Evolutionary conservation across 1,140 invertebrate species (phyloP).

Genomic region (Bilobella aurantiaca): DNA sequence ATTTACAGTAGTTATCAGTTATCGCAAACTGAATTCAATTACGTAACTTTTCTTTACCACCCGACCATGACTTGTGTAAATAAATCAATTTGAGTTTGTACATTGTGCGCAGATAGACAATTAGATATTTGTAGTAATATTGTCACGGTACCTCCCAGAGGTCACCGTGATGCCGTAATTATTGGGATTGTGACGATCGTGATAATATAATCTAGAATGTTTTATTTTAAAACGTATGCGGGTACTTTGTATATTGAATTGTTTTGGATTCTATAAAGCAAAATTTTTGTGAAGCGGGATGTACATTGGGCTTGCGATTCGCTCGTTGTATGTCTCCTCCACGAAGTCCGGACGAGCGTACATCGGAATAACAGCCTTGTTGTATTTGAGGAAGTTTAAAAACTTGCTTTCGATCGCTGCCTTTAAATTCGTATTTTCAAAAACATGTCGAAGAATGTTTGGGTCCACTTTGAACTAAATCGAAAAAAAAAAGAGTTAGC

Average conservation of each 20-base stretch:
- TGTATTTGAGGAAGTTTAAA: slow-evolving; percentile 26
- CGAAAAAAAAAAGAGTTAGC: background rate
- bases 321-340: slow-evolving; percentile 21
- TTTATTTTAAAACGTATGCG: too few relatives aligned
- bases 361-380: slow-evolving; percentile 23
- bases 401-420: slow-evolving; percentile 22
- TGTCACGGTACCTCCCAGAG: too few relatives aligned
- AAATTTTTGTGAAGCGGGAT: slow-evolving; percentile 1
- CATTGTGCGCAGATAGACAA: background rate
- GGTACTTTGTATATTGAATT: too few relatives aligned
- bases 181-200: too few relatives aligned
- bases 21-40: too few relatives aligned
- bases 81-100: too few relatives aligned
- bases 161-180: too few relatives aligned
- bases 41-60: too few relatives aligned
- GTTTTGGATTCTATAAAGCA: background rate
- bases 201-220: too few relatives aligned
- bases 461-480: slow-evolving; percentile 26
- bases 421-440: slow-evolving; percentile 20
- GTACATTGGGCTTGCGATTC: slow-evolving; percentile 15
- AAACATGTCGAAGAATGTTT: slow-evolving; percentile 27
- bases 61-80: too few relatives aligned
- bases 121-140: background rate
- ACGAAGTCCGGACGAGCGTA: slow-evolving; percentile 29
- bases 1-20: too few relatives aligned